Evolutionary conservation across 2,113 vertebrate species (phyloP).

Genomic region (Noctilio leporinus): DNA sequence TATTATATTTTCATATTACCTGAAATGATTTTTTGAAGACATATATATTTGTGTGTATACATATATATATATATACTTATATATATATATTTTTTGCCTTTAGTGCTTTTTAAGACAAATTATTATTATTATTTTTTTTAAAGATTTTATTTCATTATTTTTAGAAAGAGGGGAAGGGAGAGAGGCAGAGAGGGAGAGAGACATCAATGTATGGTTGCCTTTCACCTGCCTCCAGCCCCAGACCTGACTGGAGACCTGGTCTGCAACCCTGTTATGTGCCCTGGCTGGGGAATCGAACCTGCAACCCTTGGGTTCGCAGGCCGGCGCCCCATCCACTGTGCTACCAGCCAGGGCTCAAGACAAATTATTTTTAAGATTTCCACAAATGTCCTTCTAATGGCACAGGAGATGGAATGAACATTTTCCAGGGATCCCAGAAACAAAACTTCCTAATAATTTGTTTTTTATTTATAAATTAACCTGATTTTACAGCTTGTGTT

Average conservation of each 20-base stretch:
- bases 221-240: too few species aligned
- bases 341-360: too few species aligned
- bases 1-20: background rate
- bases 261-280: too few species aligned
- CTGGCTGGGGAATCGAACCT: too few species aligned
- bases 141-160: too few species aligned
- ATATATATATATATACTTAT: background rate
- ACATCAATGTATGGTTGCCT: too few species aligned
- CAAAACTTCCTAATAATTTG: background rate
- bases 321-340: too few species aligned
- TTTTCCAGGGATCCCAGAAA: background rate
- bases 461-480: background rate
- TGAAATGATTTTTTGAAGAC: background rate
- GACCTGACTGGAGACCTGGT: too few species aligned
- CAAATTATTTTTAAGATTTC: background rate
- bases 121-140: too few species aligned
- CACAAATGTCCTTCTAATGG: background rate
- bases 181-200: too few species aligned
- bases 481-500: background rate
- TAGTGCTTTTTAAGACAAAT: background rate
- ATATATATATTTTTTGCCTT: background rate
- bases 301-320: too few species aligned
- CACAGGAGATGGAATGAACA: background rate
- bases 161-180: too few species aligned
- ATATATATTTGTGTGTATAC: background rate